phyloP scores from a whole-genome alignment of 2,113 vertebrate species.

The Toxotes chatareus region DNA sequence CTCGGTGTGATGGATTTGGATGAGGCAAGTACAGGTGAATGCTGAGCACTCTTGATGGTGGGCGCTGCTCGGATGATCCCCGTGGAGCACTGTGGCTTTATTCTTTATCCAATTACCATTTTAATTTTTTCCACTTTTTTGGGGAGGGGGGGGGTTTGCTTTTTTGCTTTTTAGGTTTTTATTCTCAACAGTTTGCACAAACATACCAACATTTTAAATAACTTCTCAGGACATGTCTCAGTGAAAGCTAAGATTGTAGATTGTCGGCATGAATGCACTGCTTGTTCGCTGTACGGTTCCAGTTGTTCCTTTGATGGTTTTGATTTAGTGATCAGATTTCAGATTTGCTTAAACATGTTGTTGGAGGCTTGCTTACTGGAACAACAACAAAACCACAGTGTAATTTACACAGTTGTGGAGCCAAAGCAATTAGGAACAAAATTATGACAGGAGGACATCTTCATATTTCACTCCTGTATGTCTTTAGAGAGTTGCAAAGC shows the following conservation, averaged over 20 bases:
- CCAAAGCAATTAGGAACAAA: slow-evolving; percentile 9
- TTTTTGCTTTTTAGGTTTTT: not conserved
- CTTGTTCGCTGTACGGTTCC: not conserved
- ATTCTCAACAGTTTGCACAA: not conserved
- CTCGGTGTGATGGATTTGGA: slow-evolving; percentile 46
- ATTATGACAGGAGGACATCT: not conserved
- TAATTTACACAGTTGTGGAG: slow-evolving; percentile 10
- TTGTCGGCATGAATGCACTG: not conserved
- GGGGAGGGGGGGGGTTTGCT: not conserved
- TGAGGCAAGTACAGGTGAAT: slow-evolving; percentile 30
- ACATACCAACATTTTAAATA: not conserved
- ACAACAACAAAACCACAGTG: not conserved
- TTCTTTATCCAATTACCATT: slow-evolving; percentile 14
- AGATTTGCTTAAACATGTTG: not conserved
- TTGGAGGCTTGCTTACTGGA: not conserved
- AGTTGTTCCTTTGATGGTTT: not conserved
- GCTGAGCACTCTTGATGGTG: not conserved
- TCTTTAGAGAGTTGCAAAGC: not conserved
- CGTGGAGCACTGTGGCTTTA: not conserved
- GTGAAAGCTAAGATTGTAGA: not conserved
- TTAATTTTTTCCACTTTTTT: not conserved
- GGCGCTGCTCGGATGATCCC: not conserved
- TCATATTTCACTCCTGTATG: not conserved
- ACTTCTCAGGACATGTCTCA: not conserved
- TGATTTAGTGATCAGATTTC: slow-evolving; percentile 9